These are phyloP conservation scores for Zosterops hypoxanthus DNA, from an alignment of 2,113 vertebrate species.

Conservation along the genomic window DNA sequence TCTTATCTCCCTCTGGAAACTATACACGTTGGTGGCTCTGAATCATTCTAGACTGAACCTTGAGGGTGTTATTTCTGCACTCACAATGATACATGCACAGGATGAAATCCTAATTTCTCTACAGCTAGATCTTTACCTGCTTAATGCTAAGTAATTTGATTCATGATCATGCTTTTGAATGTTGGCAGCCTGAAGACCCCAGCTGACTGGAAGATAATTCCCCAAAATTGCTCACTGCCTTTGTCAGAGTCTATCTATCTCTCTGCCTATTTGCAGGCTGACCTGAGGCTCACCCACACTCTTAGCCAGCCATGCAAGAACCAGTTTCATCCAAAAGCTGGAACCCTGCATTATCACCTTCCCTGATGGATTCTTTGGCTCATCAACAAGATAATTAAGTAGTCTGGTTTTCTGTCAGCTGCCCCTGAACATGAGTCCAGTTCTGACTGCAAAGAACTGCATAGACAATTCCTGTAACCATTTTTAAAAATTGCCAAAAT, in stretches of 20 bases:
- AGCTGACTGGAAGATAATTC: neutral
- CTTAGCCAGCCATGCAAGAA: neutral
- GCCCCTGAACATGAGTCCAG: neutral
- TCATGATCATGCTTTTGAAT: neutral
- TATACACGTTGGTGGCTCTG: neutral
- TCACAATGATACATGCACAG: neutral
- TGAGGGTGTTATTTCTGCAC: neutral
- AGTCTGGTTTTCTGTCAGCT: neutral
- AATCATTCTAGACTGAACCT: neutral
- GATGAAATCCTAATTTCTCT: constrained; percentile 1
- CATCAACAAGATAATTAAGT: neutral
- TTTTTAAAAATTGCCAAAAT: neutral
- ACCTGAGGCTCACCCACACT: neutral
- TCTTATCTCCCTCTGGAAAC: neutral
- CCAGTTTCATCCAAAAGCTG: neutral
- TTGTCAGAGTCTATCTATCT: neutral
- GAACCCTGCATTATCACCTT: neutral
- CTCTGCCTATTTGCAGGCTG: neutral
- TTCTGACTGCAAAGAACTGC: neutral
- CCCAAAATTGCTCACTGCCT: neutral
- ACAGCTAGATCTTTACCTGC: neutral
- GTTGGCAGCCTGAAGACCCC: neutral
- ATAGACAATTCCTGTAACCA: neutral
- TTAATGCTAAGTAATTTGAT: neutral
- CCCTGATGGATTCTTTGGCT: neutral